Conservation (phyloP, 1,140 invertebrate genomes). For the Sipha flava region DNA sequence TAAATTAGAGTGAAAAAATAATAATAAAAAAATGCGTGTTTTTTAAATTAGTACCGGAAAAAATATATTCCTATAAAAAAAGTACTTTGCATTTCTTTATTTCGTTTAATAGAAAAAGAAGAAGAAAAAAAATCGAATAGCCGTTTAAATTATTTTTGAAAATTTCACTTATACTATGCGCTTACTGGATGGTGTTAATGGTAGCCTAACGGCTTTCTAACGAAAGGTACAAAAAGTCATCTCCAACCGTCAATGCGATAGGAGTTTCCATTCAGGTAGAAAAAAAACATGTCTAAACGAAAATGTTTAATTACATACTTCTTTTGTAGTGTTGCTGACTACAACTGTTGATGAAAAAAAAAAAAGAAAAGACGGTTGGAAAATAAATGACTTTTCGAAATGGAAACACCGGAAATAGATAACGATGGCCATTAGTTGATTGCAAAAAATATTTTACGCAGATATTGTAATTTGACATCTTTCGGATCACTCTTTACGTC, state of each 20-base stretch:
- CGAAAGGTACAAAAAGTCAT: neutral
- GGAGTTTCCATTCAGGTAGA: neutral
- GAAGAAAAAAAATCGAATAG: neutral
- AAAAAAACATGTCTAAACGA: conserved; percentile 5
- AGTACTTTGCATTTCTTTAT: neutral
- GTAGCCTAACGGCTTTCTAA: neutral
- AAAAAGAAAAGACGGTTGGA: neutral
- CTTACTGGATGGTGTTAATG: conserved; percentile 6
- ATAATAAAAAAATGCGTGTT: neutral
- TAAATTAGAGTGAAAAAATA: neutral
- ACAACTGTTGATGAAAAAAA: neutral
- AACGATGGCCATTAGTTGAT: conserved; percentile 23
- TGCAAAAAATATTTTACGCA: neutral
- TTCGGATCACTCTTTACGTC: neutral
- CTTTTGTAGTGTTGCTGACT: neutral
- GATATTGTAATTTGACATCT: neutral
- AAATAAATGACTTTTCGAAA: conserved; percentile 28
- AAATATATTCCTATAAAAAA: neutral
- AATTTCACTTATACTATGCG: neutral
- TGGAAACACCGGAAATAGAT: conserved; percentile 5
- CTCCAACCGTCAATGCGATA: neutral
- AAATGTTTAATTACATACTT: conserved; percentile 26
- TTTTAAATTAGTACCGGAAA: neutral
- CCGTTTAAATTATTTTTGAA: neutral
- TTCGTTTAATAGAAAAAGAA: neutral